Evolutionary conservation across 1,140 invertebrate species (phyloP).

Genomic region (Drosophila parabipectinata): DNA sequence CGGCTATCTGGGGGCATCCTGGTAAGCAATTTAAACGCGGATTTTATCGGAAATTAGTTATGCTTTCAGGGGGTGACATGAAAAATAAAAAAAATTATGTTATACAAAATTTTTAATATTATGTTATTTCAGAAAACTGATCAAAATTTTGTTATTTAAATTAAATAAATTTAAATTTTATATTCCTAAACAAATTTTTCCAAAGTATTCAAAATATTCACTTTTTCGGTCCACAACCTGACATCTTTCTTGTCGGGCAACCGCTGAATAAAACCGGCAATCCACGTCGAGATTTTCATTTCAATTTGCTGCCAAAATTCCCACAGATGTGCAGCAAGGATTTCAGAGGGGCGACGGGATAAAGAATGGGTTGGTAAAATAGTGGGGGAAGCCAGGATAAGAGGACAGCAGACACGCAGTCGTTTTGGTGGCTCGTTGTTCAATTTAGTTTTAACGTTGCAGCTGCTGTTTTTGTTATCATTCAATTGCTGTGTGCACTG

Average conservation of each 20-base stretch:
- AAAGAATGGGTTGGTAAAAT: background rate
- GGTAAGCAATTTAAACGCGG: background rate
- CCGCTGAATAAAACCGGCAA: slow-evolving; percentile 62
- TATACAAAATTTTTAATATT: too few species aligned
- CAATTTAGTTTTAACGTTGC: slow-evolving; percentile 73
- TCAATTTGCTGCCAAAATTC: slow-evolving; percentile 68
- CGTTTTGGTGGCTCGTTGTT: slow-evolving; percentile 55
- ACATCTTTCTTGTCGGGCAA: slow-evolving; percentile 26
- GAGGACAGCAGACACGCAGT: slow-evolving; percentile 55
- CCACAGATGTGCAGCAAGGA: slow-evolving; percentile 3
- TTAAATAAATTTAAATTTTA: background rate
- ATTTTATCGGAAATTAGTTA: background rate
- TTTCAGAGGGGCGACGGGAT: background rate
- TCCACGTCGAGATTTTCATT: slow-evolving; percentile 71
- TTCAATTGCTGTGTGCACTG: slow-evolving; percentile 70
- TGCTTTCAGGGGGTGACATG: background rate
- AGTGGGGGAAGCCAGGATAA: background rate
- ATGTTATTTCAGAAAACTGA: too few species aligned
- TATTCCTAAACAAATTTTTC: background rate
- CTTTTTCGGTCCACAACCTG: slow-evolving; percentile 56
- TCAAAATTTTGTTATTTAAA: background rate
- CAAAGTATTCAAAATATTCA: background rate
- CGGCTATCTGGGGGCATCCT: slow-evolving; percentile 10
- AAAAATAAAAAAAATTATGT: background rate
- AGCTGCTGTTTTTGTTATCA: slow-evolving; percentile 62